Evolutionary conservation across 2,888 invertebrate species (phyloP).

Genomic region (Cryptophagus acutangulus): DNA sequence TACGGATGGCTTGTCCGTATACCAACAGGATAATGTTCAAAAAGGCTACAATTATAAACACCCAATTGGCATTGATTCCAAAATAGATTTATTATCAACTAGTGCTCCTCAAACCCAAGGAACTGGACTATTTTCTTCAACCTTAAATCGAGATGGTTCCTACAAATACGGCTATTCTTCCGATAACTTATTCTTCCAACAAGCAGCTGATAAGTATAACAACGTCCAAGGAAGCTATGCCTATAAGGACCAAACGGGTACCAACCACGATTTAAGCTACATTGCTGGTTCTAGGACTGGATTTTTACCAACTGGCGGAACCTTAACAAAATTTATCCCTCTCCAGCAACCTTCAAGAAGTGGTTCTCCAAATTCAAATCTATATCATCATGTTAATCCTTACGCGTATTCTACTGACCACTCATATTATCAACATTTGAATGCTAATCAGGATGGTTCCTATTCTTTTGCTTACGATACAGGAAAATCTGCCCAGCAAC

Average conservation of each 20-base stretch:
- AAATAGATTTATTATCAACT: slow-evolving; percentile 3
- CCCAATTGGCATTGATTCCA: no score
- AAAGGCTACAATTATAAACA: no score
- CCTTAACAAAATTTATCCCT: no score
- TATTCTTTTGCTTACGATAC: slow-evolving; percentile 34
- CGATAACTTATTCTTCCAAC: slow-evolving; percentile 30
- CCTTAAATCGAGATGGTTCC: no score
- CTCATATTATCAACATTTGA: no score
- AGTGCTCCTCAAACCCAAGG: slow-evolving; percentile 8
- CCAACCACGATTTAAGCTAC: slow-evolving; percentile 30
- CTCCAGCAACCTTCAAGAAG: no score
- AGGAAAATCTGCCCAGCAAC: slow-evolving; percentile 28
- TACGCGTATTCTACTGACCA: no score
- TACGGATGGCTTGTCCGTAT: not conserved
- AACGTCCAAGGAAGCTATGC: slow-evolving; percentile 34
- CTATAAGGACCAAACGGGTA: slow-evolving; percentile 27
- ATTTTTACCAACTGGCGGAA: slow-evolving; percentile 42
- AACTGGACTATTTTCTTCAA: slow-evolving; percentile 16
- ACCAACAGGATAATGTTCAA: not conserved
- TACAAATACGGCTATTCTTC: slow-evolving; percentile 35
- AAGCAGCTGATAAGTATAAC: slow-evolving; percentile 32
- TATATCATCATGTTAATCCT: no score
- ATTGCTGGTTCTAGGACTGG: slow-evolving; percentile 30
- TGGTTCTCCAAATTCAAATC: no score
- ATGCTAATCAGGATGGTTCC: slow-evolving; percentile 31